These are phyloP conservation scores for Eulemur rufifrons DNA, from an alignment of 2,113 vertebrate genomes.

Conservation along the genomic window DNA sequence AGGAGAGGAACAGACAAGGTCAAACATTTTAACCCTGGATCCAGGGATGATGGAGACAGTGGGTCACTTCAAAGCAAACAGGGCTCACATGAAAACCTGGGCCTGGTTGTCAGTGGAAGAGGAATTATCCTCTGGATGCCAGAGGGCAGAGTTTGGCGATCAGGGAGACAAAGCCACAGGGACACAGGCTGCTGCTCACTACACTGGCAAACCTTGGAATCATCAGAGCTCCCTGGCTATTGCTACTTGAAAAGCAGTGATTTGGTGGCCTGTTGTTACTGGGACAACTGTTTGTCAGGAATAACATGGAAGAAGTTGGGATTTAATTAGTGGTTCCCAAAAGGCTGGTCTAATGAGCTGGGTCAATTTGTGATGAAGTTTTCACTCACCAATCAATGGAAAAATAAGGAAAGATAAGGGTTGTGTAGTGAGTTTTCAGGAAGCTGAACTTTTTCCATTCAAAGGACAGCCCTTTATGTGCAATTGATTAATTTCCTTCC, in stretches of 20 bases:
- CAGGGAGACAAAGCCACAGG: background rate
- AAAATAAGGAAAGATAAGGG: background rate
- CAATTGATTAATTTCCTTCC: background rate
- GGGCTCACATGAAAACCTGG: background rate
- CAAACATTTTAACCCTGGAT: background rate
- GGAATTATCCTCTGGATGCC: background rate
- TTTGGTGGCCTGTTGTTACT: background rate
- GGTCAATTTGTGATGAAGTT: background rate
- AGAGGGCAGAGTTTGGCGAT: background rate
- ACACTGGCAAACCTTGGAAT: background rate
- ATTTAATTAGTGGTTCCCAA: background rate
- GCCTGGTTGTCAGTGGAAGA: background rate
- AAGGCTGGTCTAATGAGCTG: background rate
- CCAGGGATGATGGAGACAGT: background rate
- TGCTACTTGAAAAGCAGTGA: background rate
- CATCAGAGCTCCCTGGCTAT: background rate
- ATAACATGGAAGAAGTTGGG: background rate
- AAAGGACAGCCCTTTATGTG: background rate
- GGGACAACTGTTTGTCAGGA: background rate
- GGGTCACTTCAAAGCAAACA: background rate
- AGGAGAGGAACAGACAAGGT: background rate
- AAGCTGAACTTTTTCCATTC: background rate
- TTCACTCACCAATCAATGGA: background rate
- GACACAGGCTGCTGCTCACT: background rate
- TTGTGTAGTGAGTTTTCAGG: background rate